A percentile compares a stretch with the other conserved stretches of the same genome.
phyloP scores from a whole-genome alignment of 2,797 vertebrate genomes.

The Hydrolagus colliei region DNA sequence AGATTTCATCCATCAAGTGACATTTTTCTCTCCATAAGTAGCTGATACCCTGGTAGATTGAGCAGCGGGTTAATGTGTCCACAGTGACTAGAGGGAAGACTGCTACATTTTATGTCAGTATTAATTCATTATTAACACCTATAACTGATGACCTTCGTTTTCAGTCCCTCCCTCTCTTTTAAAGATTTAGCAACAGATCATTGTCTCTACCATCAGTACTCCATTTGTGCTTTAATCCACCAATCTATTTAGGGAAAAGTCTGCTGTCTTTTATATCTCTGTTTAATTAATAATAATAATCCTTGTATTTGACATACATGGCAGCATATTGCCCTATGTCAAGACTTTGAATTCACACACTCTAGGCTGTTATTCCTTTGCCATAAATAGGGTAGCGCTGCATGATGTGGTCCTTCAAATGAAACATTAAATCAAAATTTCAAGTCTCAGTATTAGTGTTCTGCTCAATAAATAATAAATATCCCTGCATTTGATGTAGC shows the following conservation, averaged over 20 bases:
- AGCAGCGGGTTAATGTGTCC: not conserved
- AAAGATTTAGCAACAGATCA: not conserved
- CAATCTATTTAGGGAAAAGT: not conserved
- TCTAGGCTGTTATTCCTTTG: too few relatives aligned
- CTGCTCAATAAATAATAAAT: too few relatives aligned
- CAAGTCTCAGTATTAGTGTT: too few relatives aligned
- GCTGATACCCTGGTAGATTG: not conserved
- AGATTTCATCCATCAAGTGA: conserved; percentile 1
- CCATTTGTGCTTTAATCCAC: not conserved
- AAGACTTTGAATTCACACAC: too few relatives aligned
- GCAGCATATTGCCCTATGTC: too few relatives aligned
- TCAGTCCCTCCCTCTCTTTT: not conserved
- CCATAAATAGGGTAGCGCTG: too few relatives aligned
- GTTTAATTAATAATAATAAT: too few relatives aligned
- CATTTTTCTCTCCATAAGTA: conserved; percentile 21
- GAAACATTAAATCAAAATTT: too few relatives aligned
- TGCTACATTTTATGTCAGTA: not conserved
- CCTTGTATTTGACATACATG: too few relatives aligned
- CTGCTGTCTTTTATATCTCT: not conserved
- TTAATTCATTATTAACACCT: not conserved
- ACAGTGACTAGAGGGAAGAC: not conserved
- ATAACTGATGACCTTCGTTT: not conserved
- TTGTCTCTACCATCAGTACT: not conserved
- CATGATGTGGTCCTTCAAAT: too few relatives aligned
- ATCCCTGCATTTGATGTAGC: too few relatives aligned